Conservation (phyloP, 2,888 invertebrate genomes). For the Nomada ruficornis region DNA sequence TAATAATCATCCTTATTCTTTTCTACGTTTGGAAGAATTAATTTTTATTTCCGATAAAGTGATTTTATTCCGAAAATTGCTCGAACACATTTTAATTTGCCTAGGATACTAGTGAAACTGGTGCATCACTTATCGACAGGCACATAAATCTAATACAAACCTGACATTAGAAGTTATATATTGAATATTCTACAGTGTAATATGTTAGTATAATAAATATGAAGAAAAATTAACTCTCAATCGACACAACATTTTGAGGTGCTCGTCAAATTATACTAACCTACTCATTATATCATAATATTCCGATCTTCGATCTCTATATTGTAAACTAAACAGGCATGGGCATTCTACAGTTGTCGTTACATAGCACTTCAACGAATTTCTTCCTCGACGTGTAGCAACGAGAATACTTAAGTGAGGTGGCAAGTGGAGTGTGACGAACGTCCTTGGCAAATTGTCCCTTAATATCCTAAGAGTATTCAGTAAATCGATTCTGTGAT, state of each 20-base stretch:
- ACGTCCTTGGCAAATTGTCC: constrained; percentile 87
- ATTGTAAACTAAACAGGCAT: constrained; percentile 85
- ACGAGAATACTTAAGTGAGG: constrained; percentile 84
- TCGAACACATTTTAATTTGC: no score
- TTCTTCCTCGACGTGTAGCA: constrained; percentile 80
- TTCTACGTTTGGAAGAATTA: no score
- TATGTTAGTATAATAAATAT: no score
- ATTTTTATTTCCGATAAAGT: no score
- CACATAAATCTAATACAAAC: no score
- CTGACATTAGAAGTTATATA: no score
- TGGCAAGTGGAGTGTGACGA: constrained; percentile 86
- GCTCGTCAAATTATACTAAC: constrained; percentile 50
- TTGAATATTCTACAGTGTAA: no score
- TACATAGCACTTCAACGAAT: constrained; percentile 82
- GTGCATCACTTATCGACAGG: no score
- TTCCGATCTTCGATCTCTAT: constrained; percentile 76
- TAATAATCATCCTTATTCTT: no score
- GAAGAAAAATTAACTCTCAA: no score
- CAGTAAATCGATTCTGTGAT: constrained; percentile 85
- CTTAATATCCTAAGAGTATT: constrained; percentile 85
- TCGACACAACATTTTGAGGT: not conserved
- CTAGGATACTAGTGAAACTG: no score
- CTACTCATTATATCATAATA: constrained; percentile 85
- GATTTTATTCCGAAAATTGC: no score
- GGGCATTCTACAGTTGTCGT: constrained; percentile 86